phyloP scores from a whole-genome alignment of 1,140 invertebrate species.

The Trinorchestia longiramus region DNA sequence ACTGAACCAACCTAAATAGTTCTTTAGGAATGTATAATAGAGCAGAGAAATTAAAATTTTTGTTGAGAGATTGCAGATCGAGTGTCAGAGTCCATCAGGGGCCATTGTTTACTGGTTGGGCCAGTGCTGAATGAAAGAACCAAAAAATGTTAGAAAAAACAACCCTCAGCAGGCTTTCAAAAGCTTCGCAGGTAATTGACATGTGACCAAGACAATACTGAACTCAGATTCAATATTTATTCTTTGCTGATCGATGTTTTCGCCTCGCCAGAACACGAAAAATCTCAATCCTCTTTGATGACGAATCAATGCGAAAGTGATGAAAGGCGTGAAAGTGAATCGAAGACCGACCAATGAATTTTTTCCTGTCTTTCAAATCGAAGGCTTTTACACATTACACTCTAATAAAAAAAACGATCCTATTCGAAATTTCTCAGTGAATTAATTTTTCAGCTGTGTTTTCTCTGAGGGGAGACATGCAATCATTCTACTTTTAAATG shows the following conservation, averaged over 20 bases:
- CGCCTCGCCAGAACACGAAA: neutral
- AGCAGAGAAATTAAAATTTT: neutral
- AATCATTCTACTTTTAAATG: neutral
- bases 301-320: neutral
- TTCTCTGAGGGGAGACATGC: neutral
- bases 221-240: neutral
- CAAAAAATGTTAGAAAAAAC: neutral
- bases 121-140: neutral
- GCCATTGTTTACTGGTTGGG: neutral
- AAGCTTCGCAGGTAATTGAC: neutral
- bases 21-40: neutral
- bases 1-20: slow-evolving; percentile 1
- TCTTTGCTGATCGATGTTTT: slow-evolving; percentile 30
- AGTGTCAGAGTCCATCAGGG: neutral
- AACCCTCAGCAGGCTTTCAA: neutral
- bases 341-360: neutral
- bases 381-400: neutral
- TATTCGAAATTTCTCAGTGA: neutral
- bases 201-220: slow-evolving; percentile 23
- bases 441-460: neutral
- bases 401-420: neutral
- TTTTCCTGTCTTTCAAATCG: neutral
- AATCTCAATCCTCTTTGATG: neutral
- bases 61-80: neutral
- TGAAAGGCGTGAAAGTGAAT: slow-evolving; percentile 6